Percentiles rank a stretch among this genome's conserved stretches.
Conservation (phyloP, 2,797 vertebrate genomes). For the Margarornis squamiger region DNA sequence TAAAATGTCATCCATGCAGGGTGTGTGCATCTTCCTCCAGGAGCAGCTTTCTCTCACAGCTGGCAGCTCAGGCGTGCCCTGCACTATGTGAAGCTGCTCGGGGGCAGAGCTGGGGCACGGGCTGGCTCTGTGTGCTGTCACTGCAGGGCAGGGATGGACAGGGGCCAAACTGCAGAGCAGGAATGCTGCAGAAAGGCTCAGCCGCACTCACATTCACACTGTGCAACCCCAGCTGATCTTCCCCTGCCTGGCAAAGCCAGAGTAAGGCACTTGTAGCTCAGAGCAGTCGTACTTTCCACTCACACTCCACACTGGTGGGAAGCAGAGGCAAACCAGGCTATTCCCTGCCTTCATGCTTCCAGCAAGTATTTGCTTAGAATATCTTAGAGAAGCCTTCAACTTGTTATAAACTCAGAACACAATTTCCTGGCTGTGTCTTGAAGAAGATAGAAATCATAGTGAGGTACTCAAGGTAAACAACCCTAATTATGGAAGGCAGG, state of each 20-base stretch:
- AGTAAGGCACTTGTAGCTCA: background rate
- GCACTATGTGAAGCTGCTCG: too few relatives aligned
- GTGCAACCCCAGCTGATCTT: background rate
- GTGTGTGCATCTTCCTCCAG: background rate
- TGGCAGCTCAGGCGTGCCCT: background rate
- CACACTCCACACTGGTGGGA: rapidly evolving
- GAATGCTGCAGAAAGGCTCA: background rate
- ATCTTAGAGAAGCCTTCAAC: background rate
- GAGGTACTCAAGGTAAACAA: background rate
- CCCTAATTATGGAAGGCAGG: background rate
- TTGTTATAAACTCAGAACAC: background rate
- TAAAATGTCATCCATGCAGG: background rate
- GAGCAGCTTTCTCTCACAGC: background rate
- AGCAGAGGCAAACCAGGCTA: background rate
- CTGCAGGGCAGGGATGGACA: background rate
- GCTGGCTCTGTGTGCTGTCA: too few relatives aligned
- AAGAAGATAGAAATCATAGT: background rate
- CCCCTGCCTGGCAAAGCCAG: background rate
- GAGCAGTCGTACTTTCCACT: background rate
- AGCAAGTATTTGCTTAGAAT: background rate
- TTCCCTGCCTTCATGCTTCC: background rate
- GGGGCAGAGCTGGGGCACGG: too few relatives aligned
- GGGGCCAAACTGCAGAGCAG: background rate
- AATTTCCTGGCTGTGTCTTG: background rate
- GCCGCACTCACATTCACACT: background rate